Conservation (phyloP, 64 coral and sea anemone species). For the Orbicella faveolata region DNA sequence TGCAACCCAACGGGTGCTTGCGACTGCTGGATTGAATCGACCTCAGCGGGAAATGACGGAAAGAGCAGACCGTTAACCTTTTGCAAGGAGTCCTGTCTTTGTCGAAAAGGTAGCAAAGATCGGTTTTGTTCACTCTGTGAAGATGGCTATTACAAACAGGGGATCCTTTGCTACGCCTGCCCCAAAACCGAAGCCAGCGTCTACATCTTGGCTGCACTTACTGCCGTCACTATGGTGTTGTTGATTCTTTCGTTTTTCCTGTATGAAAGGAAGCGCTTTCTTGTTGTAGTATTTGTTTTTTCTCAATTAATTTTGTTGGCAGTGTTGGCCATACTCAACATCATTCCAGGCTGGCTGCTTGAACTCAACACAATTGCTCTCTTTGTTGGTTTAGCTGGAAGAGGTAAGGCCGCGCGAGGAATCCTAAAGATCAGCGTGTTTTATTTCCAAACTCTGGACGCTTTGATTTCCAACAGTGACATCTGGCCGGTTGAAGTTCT, state of each 20-base stretch:
- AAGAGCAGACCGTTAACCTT: not conserved
- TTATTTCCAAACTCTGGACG: slow-evolving; percentile 82
- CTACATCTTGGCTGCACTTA: slow-evolving; percentile 36
- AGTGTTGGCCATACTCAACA: slow-evolving; percentile 45
- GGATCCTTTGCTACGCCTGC: slow-evolving; percentile 58
- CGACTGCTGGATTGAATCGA: slow-evolving; percentile 28
- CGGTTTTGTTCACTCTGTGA: slow-evolving; percentile 77
- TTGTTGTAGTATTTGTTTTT: not conserved
- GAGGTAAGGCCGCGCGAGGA: slow-evolving; percentile 41
- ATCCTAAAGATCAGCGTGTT: slow-evolving; percentile 72
- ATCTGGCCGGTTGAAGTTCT: slow-evolving; percentile 54
- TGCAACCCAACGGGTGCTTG: slow-evolving; percentile 70
- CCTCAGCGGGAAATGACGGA: not conserved
- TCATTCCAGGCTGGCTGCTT: slow-evolving; percentile 81
- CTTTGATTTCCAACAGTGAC: slow-evolving; percentile 62
- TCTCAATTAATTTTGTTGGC: slow-evolving; percentile 63
- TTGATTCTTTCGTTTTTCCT: slow-evolving; percentile 1
- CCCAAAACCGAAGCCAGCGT: slow-evolving; percentile 27
- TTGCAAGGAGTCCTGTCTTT: slow-evolving; percentile 60
- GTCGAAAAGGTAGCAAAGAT: slow-evolving; percentile 52
- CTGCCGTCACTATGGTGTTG: slow-evolving; percentile 10
- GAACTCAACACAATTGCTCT: slow-evolving; percentile 60
- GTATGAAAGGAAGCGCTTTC: slow-evolving; percentile 14
- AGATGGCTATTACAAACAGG: slow-evolving; percentile 58
- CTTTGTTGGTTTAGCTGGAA: slow-evolving; percentile 65